Conservation (phyloP, 2,888 invertebrate species). For the Nephrotoma appendiculata region DNA sequence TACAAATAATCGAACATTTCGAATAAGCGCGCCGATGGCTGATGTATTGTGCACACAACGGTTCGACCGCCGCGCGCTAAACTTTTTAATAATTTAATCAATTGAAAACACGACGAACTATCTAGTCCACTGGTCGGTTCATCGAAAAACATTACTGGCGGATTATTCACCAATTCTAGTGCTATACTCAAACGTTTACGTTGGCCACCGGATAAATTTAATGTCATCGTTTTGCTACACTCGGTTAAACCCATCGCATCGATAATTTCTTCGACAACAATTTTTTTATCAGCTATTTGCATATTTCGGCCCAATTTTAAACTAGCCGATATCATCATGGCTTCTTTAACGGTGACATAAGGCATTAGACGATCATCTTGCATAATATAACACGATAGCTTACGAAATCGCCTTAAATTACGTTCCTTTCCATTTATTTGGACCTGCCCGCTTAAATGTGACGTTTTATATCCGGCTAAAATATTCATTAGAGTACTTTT, state of each 20-base stretch:
- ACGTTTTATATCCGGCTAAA: conserved; percentile 74
- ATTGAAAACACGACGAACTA: conserved; percentile 87
- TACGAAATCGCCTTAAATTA: conserved; percentile 75
- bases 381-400: conserved; percentile 94
- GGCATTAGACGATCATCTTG: conserved; percentile 83
- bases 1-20: conserved; percentile 93
- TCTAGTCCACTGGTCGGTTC: conserved; percentile 90
- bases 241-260: conserved; percentile 71
- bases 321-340: conserved; percentile 88
- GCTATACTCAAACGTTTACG: conserved; percentile 83
- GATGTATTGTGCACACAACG: conserved; percentile 92
- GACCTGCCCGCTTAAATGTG: conserved; percentile 71
- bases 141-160: conserved; percentile 95
- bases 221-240: conserved; percentile 62
- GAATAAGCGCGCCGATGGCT: conserved; percentile 87
- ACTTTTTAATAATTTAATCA: conserved; percentile 75
- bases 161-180: conserved; percentile 85
- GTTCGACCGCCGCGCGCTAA: conserved; percentile 78
- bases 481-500: conserved; percentile 82
- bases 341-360: conserved; percentile 79
- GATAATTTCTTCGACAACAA: conserved; percentile 72
- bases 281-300: conserved; percentile 54
- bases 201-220: conserved; percentile 79
- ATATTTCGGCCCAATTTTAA: conserved; percentile 76
- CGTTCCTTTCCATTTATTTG: conserved; percentile 78